Base-by-base conservation (phyloP, 2,113 vertebrate species). In the Rostratula benghalensis region DNA sequence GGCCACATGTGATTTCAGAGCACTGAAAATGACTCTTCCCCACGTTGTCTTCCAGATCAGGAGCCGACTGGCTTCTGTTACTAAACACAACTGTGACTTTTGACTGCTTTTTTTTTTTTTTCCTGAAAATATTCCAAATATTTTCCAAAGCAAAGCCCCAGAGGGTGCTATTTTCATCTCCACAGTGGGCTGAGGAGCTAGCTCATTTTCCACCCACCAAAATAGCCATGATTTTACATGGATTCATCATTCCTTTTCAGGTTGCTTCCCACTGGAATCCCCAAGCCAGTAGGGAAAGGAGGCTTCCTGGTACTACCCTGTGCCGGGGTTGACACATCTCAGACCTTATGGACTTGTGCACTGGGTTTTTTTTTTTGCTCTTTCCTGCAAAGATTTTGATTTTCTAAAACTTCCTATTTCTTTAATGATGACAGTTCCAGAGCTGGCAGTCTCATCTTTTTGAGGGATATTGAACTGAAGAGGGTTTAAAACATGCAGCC, bases 121-220 rank as follows among this genome's bases (percentile, higher is more conserved):
- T 63, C 8, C 68, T 89, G 69, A 78, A 94, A 96, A 89, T 87
- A 94, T 92, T 97, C 83, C 48, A 91, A 82, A 35, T 87, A 87
- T 95, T 91, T 96, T 91, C 89, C 91, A 93, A 93, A 88, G 84
- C 74, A 79, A 45, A 85, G 84, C 70, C 73, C 76, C 65, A 83
- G 89, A 95, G 77, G 73, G 79, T 87, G 65, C 75, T 95, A 87
- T 93, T 94, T 85, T 90, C 74, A 91, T 85, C 54, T 93, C 84
- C 81, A 74, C 63, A 69, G 74, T 31, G 78, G 48, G 45, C 48
- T 93, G 89, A 95, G 89, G 45, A 93, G 37, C 54, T 20, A 22
- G 61, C 68, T 97, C 5, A 0, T 77, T 88, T 92, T 70, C 88
- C 20, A 0, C 59, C 46, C 90, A 83, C 68, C 79, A 61, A 73